Conservation (phyloP, 2,888 invertebrate genomes). For the Halictus ligatus region DNA sequence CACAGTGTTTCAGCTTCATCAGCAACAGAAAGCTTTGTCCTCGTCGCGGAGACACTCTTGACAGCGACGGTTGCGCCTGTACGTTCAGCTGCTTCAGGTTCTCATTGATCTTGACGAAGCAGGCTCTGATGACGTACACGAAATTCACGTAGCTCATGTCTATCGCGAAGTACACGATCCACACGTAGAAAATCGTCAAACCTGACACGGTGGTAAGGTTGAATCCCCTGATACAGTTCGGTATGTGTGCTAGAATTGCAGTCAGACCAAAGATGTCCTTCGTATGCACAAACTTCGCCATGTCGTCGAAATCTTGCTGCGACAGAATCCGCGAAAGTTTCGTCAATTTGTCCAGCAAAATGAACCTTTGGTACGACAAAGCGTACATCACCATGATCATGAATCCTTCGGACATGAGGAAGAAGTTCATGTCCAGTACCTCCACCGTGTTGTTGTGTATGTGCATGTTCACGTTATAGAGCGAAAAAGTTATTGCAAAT, state of each 20-base stretch:
- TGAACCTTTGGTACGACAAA: slow-evolving; percentile 47
- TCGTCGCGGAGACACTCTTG: slow-evolving; percentile 37
- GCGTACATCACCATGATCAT: slow-evolving; percentile 59
- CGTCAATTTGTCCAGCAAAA: slow-evolving; percentile 59
- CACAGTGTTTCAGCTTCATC: slow-evolving; percentile 68
- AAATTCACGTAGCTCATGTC: slow-evolving; percentile 75
- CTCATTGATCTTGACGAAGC: slow-evolving; percentile 70
- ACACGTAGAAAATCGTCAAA: slow-evolving; percentile 49
- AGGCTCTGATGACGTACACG: slow-evolving; percentile 69
- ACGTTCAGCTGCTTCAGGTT: slow-evolving; percentile 65
- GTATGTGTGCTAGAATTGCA: slow-evolving; percentile 58
- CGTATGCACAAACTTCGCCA: slow-evolving; percentile 67
- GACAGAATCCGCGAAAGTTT: slow-evolving; percentile 64
- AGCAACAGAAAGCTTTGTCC: slow-evolving; percentile 72
- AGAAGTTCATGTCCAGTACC: background rate
- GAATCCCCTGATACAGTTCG: slow-evolving; percentile 45
- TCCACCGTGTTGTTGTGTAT: accelerated
- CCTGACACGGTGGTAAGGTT: accelerated
- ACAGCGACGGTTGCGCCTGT: background rate
- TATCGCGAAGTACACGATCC: slow-evolving; percentile 60
- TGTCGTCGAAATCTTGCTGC: slow-evolving; percentile 50
- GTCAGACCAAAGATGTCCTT: slow-evolving; percentile 72
- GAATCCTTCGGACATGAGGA: background rate
- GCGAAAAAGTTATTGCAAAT: background rate
- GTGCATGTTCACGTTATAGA: slow-evolving; percentile 65